Base-by-base conservation (phyloP, 1,140 invertebrate species). In the Phthorimaea operculella region DNA sequence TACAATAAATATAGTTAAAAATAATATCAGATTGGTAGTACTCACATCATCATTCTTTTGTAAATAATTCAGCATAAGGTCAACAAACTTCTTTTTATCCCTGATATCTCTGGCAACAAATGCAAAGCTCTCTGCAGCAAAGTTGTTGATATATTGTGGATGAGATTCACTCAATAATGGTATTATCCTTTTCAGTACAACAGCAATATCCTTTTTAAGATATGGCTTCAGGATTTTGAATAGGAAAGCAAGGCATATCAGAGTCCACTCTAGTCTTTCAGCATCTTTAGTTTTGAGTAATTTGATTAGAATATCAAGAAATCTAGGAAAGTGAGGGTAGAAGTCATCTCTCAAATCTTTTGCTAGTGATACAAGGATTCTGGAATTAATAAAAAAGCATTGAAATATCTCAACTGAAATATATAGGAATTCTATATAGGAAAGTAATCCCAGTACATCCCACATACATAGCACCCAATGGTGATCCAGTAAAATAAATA, bases 101-200 rank as follows among this genome's bases (percentile, higher is more conserved):
- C 89, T 91, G 36, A 96, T 90, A 89, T 97, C 97, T 59, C 96
- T 86, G 7, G 95, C 92, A 1, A 98, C 91, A 87, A 96, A 97
- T 11, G 95, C 92, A 87, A 98, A 97, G 86, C 94, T 94, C 84
- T 98, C 95, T 1, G 94, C 93, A n/a, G 95, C 95, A 89, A 98
- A 98, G 75, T 92, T 92, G 61, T 92, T 92, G n/a, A 98, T 91
- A 72, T 96, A 95, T 52, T 89, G 87, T 53, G 93, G 93, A 61
- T 90, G 87, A 4, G 86, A 83, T 48, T 91, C 90, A 59, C 90
- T 90, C 6, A 97, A 72, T 0, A 97, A 74, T 0, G 94, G 93
- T 16, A 94, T 78, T 39, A 96, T 89, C 39, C 90, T 86, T 49
- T 90, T 90, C 58, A 96, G 90, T 0, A 96, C 89, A 28, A 87